These are phyloP conservation scores for Epinotia nisella DNA, from an alignment of 2,888 invertebrate species.

Conservation along the genomic window DNA sequence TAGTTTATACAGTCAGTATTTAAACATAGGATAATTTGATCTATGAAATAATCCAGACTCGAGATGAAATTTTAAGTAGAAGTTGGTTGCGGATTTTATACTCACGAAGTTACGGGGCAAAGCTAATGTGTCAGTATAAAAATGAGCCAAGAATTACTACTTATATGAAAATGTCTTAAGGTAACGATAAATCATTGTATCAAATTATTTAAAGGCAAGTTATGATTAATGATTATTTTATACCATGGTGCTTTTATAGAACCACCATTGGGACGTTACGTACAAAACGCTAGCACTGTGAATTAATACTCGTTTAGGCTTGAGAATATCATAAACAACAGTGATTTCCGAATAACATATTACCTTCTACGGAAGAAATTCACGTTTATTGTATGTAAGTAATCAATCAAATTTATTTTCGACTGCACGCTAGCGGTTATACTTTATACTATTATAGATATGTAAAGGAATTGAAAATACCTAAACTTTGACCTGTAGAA, in stretches of 20 bases:
- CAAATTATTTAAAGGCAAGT: not conserved
- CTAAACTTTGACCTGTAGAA: too few relatives aligned
- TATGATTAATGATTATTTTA: conserved; percentile 18
- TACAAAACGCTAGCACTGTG: not conserved
- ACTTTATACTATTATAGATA: not conserved
- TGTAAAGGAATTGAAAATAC: too few relatives aligned
- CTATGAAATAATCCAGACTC: too few relatives aligned
- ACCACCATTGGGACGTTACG: conserved; percentile 3
- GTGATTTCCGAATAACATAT: not conserved
- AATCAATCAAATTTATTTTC: conserved; percentile 25
- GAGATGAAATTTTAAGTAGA: too few relatives aligned
- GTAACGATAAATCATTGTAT: not conserved
- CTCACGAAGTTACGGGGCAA: too few relatives aligned
- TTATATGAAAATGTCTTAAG: not conserved
- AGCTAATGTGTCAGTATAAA: too few relatives aligned
- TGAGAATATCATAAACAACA: not conserved
- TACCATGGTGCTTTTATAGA: not conserved
- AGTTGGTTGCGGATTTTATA: too few relatives aligned
- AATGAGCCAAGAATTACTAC: not conserved
- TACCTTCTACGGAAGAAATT: not conserved
- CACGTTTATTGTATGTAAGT: conserved; percentile 17
- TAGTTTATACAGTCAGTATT: too few relatives aligned
- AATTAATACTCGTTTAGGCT: conserved; percentile 10
- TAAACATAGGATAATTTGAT: too few relatives aligned
- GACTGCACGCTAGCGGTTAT: not conserved